Base-by-base conservation (phyloP, 2,797 vertebrate species). In the Sebastes minor region DNA sequence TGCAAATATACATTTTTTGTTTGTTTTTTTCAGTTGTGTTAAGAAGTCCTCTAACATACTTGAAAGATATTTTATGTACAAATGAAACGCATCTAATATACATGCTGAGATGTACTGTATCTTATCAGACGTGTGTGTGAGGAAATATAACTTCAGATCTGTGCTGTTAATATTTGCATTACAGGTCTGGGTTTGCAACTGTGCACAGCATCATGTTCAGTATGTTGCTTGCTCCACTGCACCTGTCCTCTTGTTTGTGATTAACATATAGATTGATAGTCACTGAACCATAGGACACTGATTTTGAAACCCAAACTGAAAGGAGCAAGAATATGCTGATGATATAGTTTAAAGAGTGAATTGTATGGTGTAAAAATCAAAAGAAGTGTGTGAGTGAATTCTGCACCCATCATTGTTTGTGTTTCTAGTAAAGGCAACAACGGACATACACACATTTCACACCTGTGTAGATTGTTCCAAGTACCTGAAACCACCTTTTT, bases 41-140 rank as follows among this genome's bases (percentile, higher is more conserved):
- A 70, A 75, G 22, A 85, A 78, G 56, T 84, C 56, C 66, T 82
- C 55, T 87, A 74, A 79, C 76, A 73, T 88, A 94, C 91, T 94
- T 94, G 91, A 92, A 93, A 46, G 55, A 83, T 63, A 67, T 85
- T 82, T 81, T 78, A 60, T 72, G 70, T 78, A 68, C 49, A 82
- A 64, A 70, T 52, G 52, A 80, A 63, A 74, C 71, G 0, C 56
- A 64, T 83, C 27, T 76, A 27, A 60, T 68, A 65, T 38, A 65
- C 59, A 46, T 66, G 71, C 80, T 76, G 69, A 82, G 2, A 72
- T 30, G 70, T 46, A 59, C 82, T 88, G 42, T 76, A 68, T 61
- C 27, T 60, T 62, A 76, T 80, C 53, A 71, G 25, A 22, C 13
- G 57, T 12, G 59, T 78, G 72, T 80, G 42, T 69, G 49, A 25